Evolutionary conservation across 23 tunicate species (phyloP).

Genomic region (Pegea sp.): DNA sequence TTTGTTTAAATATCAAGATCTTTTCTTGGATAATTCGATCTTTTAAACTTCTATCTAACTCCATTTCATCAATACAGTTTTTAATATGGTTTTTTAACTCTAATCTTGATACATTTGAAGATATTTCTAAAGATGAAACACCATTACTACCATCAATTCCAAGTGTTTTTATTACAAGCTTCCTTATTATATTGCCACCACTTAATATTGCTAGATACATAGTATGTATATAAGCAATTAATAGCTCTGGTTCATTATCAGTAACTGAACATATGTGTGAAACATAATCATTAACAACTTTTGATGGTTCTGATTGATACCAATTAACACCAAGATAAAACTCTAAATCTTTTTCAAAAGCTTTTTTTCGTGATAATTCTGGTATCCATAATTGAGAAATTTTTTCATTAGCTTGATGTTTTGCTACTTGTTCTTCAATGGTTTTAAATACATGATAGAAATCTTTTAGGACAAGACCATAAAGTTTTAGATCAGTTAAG

Average conservation of each 20-base stretch:
- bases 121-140: conserved; percentile 6
- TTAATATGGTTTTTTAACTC: conserved; percentile 33
- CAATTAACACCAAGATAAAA: conserved; percentile 15
- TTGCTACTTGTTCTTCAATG: conserved; percentile 22
- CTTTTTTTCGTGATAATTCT: conserved; percentile 8
- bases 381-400: conserved; percentile 11
- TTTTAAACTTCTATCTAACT: conserved; percentile 9
- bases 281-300: conserved; percentile 23
- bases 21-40: conserved; percentile 50
- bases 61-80: conserved; percentile 20
- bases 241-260: conserved; percentile 17
- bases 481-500: conserved; percentile 21
- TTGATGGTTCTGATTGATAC: conserved; percentile 12
- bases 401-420: conserved; percentile 3
- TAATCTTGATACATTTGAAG: conserved; percentile 6
- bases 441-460: conserved; percentile 35
- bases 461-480: conserved; percentile 23
- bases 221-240: conserved; percentile 48
- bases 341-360: conserved; percentile 31
- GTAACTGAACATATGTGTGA: conserved; percentile 12
- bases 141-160: conserved; percentile 26
- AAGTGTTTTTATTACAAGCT: conserved; percentile 17
- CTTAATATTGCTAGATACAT: conserved; percentile 52
- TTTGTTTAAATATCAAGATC: conserved; percentile 23
- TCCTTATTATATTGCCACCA: conserved; percentile 30